These are phyloP conservation scores for Pycnonotus jocosus DNA, from an alignment of 2,113 vertebrate species.

Conservation along the genomic window DNA sequence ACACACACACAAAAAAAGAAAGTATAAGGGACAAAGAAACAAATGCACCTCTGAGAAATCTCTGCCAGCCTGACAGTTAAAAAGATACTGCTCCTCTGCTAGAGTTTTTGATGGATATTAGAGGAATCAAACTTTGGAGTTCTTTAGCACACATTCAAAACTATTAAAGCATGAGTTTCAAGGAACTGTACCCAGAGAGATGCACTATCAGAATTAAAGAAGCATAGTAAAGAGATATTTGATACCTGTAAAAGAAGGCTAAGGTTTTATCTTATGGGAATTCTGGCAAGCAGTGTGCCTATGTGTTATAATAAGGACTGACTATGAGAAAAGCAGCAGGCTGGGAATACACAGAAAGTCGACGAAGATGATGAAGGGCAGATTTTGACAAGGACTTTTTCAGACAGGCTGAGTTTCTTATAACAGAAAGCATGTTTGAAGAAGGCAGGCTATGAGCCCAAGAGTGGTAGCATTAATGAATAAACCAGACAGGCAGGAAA, in stretches of 20 bases:
- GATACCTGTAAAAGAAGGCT: background rate
- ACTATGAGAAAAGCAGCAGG: background rate
- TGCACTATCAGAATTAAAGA: background rate
- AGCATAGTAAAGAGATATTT: conserved; percentile 21
- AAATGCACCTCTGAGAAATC: background rate
- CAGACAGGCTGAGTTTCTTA: background rate
- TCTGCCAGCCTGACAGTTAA: background rate
- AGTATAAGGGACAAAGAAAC: background rate
- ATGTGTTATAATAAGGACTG: background rate
- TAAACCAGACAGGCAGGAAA: background rate
- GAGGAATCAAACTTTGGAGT: background rate
- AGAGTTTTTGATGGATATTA: background rate
- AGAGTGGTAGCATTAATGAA: background rate
- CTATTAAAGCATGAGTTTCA: conserved; percentile 3
- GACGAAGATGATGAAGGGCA: conserved; percentile 4
- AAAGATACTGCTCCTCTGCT: background rate
- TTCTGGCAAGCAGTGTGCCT: background rate
- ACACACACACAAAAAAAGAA: background rate
- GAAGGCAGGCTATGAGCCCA: background rate
- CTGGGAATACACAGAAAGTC: background rate
- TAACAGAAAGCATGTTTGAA: conserved; percentile 27
- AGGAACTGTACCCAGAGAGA: background rate
- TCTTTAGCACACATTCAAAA: conserved; percentile 4
- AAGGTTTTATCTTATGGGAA: background rate
- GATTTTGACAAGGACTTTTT: conserved; percentile 25